A percentile compares a stretch with the other conserved stretches of the same genome.
Evolutionary conservation across 2,797 vertebrate species (phyloP).

Genomic region (Spinibarbus caldwelli): DNA sequence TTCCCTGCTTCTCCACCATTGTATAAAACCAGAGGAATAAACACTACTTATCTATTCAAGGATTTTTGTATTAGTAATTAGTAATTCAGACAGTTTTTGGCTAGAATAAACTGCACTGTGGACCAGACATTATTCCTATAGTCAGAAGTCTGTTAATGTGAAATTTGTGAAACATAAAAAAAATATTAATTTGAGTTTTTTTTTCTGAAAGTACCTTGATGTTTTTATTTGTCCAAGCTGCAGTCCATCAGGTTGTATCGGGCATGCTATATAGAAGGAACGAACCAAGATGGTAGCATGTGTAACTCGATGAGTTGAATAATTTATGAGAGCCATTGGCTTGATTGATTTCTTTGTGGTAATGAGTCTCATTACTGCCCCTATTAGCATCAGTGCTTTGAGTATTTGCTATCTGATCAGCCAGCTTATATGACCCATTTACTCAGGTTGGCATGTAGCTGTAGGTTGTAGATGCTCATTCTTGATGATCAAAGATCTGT

Average conservation of each 20-base stretch:
- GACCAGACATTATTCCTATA: neutral
- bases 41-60: neutral
- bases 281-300: constrained; percentile 49
- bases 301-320: constrained; percentile 71
- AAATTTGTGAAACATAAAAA: too few relatives aligned
- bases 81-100: neutral
- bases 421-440: constrained; percentile 65
- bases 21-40: constrained; percentile 24
- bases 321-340: constrained; percentile 75
- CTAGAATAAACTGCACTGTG: neutral
- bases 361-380: constrained; percentile 82
- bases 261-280: constrained; percentile 54
- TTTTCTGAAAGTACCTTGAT: too few relatives aligned
- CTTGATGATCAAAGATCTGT: neutral
- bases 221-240: too few relatives aligned
- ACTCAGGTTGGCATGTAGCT: constrained; percentile 31
- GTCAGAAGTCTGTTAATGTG: neutral
- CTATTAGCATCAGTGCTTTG: constrained; percentile 72
- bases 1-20: neutral
- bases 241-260: constrained; percentile 33
- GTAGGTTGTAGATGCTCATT: neutral
- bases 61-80: neutral
- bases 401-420: constrained; percentile 70
- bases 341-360: constrained; percentile 77
- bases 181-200: too few relatives aligned